Evolutionary conservation across 92 coral and sea anemone genomes (phyloP).

Genomic region (Umimayanthus chanpuru): DNA sequence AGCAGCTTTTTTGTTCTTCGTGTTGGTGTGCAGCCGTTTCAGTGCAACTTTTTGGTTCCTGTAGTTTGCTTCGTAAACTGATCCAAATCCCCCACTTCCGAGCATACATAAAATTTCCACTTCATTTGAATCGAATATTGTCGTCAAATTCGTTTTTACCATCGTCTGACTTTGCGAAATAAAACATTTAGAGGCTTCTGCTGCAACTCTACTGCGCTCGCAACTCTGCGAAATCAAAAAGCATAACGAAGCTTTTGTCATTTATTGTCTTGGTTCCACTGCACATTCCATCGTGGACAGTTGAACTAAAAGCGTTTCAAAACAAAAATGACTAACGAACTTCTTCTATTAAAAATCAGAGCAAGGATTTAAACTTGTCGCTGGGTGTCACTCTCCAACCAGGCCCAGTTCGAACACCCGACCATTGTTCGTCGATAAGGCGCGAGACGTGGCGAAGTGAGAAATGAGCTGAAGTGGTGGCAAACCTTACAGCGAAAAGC

Average conservation of each 20-base stretch:
- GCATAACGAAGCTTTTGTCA: neutral
- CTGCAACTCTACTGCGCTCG: neutral
- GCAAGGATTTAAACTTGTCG: too few species aligned
- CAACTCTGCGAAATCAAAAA: constrained; percentile 2
- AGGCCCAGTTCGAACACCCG: too few species aligned
- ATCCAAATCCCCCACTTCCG: constrained; percentile 96
- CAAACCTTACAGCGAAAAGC: too few species aligned
- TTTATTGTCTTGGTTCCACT: neutral
- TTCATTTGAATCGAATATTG: constrained; percentile 71
- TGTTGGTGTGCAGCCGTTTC: constrained; percentile 90
- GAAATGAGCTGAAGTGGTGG: too few species aligned
- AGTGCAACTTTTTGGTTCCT: constrained; percentile 78
- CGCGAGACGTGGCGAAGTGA: too few species aligned
- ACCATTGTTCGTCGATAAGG: too few species aligned
- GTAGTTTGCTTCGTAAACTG: constrained; percentile 85
- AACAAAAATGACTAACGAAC: neutral
- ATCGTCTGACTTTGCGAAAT: constrained; percentile 26
- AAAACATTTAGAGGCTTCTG: constrained; percentile 39
- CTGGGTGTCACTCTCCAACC: too few species aligned
- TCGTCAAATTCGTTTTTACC: constrained; percentile 49
- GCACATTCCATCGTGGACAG: neutral
- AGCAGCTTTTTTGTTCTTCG: constrained; percentile 95
- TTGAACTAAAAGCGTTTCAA: neutral
- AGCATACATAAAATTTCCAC: constrained; percentile 65
- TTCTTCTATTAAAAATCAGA: too few species aligned